Percentiles rank a stretch among this genome's conserved stretches.
Conservation (phyloP, 1,140 invertebrate genomes). For the Bombus superbus region DNA sequence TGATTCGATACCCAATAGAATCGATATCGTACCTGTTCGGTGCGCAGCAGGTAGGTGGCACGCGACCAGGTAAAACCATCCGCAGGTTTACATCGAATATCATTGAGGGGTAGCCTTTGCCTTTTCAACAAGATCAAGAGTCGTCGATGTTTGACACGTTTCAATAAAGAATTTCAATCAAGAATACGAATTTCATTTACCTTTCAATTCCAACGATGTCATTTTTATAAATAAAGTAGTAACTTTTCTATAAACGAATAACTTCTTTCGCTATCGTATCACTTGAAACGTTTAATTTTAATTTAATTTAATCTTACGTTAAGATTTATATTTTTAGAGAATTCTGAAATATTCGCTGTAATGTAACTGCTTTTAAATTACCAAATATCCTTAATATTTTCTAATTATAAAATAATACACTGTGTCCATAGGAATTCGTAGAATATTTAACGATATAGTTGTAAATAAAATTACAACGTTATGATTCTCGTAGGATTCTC, state of each 20-base stretch:
- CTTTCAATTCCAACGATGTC: neutral
- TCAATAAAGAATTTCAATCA: neutral
- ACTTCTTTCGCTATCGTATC: neutral
- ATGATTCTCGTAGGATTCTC: neutral
- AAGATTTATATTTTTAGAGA: neutral
- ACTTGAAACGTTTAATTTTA: neutral
- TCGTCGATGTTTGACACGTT: conserved; percentile 43
- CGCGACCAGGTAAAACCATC: conserved; percentile 64
- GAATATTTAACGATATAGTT: neutral
- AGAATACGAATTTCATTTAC: neutral
- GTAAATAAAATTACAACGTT: neutral
- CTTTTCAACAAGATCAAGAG: conserved; percentile 51
- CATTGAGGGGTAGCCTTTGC: conserved; percentile 29
- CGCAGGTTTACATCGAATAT: conserved; percentile 59
- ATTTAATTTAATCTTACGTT: neutral
- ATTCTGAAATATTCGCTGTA: neutral
- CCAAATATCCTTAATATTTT: neutral
- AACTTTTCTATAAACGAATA: neutral
- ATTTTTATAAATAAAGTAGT: neutral
- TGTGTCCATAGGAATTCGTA: neutral
- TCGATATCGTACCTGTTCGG: conserved; percentile 66
- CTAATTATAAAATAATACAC: neutral
- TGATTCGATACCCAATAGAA: conserved; percentile 71
- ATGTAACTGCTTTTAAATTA: neutral
- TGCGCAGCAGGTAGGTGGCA: conserved; percentile 69